Evolutionary conservation across 2,113 vertebrate genomes (phyloP), one percentile per base, ranked within the genome.

Genomic region (Pomatostomus ruficeps): DNA sequence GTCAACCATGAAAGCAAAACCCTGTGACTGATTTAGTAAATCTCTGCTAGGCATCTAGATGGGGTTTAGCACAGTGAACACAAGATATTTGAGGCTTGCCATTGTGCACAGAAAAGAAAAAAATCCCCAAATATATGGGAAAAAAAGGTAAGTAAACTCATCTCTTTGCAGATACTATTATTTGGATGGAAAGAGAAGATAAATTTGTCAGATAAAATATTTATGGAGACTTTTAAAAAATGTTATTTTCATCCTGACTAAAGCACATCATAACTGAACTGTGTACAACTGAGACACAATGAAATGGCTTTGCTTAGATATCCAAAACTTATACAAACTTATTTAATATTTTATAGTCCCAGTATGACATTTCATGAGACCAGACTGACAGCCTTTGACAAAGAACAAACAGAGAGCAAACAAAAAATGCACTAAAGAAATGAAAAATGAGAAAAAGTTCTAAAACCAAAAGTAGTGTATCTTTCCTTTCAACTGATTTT

Each of bases 281-380:
- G 15, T 49, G 16, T 63, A 42, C 7, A 82, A 33, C 45, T 49
- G 45, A 77, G 43, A 68, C 21, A 73, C 61, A 89, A 94, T 79
- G 71, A 91, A 96, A 88, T 88, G 18, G 8, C 14, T 88, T 93
- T 85, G 3, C 3, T 93, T 66, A 79, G 35, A 62, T 85, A 94
- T 45, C 71, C n/a, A 83, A 94, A 91, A 93, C 38, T 73, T 89
- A 80, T 55, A 91, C 55, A 95, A 95, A 85, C 54, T 70, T 91
- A 79, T 73, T 96, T 63, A 91, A 94, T 96, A 92, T 94, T 93
- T 96, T 79, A 91, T 89, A 77, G 43, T 58, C 43, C 42, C 15
- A 18, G 17, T 65, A 85, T 52, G 62, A 65, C 58, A 83, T 85
- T 94, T 94, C 54, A 63, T 62, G 59, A 89, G 54, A 82, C 80